phyloP scores from a whole-genome alignment of 2,797 vertebrate genomes.

The Triplophysa yarkandensis region DNA sequence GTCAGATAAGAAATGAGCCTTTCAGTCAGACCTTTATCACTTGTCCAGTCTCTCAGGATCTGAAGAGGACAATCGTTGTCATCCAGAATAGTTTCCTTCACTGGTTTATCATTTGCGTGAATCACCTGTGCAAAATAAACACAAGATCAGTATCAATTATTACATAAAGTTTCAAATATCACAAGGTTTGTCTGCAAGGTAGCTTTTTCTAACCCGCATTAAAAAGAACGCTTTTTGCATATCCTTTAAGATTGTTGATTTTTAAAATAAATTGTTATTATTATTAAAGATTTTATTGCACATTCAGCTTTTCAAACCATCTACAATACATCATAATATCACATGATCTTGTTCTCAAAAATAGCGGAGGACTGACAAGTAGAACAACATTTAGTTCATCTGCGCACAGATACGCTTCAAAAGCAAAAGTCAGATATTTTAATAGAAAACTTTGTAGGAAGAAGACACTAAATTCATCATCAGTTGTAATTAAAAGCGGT shows the following conservation, averaged over 20 bases:
- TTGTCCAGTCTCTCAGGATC: conserved; percentile 96
- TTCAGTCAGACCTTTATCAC: conserved; percentile 83
- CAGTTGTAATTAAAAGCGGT: conserved; percentile 4
- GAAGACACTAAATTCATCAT: background rate
- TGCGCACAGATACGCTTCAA: background rate
- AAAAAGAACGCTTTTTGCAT: no score
- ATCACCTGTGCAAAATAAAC: conserved; percentile 66
- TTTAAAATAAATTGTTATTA: no score
- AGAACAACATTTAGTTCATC: no score
- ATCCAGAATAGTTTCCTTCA: conserved; percentile 88
- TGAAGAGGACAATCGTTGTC: conserved; percentile 93
- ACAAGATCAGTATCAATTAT: conserved; percentile 1
- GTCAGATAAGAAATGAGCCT: background rate
- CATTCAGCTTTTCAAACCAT: no score
- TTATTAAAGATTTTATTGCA: no score
- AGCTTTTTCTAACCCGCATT: no score
- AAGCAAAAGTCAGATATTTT: conserved; percentile 8
- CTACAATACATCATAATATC: no score
- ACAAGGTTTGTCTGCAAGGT: no score
- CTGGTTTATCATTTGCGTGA: conserved; percentile 88
- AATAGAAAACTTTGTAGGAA: background rate
- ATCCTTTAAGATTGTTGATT: no score
- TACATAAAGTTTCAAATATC: no score
- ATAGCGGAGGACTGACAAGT: no score
- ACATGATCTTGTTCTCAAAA: no score